phyloP scores from a whole-genome alignment of 1,140 invertebrate genomes.

The Drosophila auraria region DNA sequence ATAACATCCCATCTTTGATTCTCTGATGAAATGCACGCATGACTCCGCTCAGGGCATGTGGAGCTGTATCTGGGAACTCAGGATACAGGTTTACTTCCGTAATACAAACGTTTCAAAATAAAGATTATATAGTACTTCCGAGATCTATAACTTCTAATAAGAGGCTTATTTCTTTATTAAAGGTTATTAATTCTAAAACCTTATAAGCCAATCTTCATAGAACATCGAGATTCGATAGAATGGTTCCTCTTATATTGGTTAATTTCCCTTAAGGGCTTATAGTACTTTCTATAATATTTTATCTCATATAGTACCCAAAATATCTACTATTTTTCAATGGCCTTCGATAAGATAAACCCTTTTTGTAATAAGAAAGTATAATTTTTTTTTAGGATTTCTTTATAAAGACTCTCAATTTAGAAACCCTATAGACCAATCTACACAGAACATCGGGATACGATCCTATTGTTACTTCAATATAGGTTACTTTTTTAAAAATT shows the following conservation, averaged over 20 bases:
- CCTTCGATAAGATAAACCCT: too few relatives aligned
- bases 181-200: not conserved
- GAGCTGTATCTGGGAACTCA: constrained; percentile 1
- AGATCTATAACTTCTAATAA: too few relatives aligned
- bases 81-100: constrained; percentile 12
- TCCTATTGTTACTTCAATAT: too few relatives aligned
- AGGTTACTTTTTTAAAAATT: too few relatives aligned
- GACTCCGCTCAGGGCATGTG: constrained; percentile 28
- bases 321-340: too few relatives aligned
- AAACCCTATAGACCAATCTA: too few relatives aligned
- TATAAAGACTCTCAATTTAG: too few relatives aligned
- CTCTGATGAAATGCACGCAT: constrained; percentile 68
- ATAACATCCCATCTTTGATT: constrained; percentile 40
- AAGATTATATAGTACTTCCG: not conserved
- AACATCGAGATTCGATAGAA: not conserved
- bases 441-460: too few relatives aligned
- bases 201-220: not conserved
- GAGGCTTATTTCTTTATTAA: not conserved
- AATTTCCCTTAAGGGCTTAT: not conserved
- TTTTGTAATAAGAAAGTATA: too few relatives aligned
- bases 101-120: not conserved
- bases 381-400: too few relatives aligned
- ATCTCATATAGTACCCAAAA: too few relatives aligned
- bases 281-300: not conserved
- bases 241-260: too few relatives aligned